These are phyloP conservation scores for Vespertilio murinus DNA, from an alignment of 2,797 vertebrate genomes.

Conservation along the genomic window DNA sequence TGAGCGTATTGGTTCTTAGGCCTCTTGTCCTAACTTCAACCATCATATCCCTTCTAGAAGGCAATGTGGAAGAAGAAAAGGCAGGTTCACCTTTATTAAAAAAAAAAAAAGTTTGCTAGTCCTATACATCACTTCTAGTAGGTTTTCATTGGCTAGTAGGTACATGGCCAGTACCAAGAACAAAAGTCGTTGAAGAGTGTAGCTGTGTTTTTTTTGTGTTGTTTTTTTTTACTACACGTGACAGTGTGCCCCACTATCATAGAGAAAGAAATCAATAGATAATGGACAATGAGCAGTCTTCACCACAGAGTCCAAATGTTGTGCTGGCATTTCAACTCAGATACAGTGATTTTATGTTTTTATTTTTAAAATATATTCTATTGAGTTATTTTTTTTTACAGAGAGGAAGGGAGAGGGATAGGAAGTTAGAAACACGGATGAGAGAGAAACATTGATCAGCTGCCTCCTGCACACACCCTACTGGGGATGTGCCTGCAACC, in stretches of 20 bases:
- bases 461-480: too few relatives aligned
- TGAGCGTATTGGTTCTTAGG: too few relatives aligned
- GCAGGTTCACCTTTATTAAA: not conserved
- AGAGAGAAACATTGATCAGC: too few relatives aligned
- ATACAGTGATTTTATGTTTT: not conserved
- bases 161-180: not conserved
- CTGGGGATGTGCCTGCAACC: too few relatives aligned
- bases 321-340: not conserved
- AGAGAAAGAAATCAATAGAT: not conserved
- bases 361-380: too few relatives aligned
- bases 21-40: not conserved
- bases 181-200: not conserved
- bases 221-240: not conserved
- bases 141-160: not conserved
- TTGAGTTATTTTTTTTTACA: too few relatives aligned
- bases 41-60: not conserved
- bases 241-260: not conserved
- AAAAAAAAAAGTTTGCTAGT: not conserved
- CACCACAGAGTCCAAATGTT: not conserved
- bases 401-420: too few relatives aligned
- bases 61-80: not conserved
- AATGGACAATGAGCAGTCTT: not conserved
- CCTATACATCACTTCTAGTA: not conserved
- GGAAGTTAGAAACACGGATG: too few relatives aligned
- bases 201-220: too few relatives aligned